Base-by-base conservation (phyloP, 2,797 vertebrate genomes). In the Enteromius trimaculatus region DNA sequence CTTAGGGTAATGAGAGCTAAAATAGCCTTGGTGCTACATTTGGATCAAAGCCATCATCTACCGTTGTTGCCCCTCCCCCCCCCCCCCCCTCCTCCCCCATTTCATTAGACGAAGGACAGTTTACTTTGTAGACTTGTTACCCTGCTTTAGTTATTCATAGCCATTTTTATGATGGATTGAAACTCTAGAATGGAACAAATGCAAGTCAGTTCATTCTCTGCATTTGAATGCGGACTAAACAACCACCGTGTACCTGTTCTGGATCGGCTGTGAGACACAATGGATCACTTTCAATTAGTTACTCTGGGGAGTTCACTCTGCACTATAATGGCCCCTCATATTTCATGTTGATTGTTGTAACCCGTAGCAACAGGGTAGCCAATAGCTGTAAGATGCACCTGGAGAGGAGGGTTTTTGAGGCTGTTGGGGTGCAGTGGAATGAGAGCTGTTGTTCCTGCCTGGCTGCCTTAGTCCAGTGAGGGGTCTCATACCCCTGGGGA, bases 1-100 rank as follows among this genome's bases (percentile, higher is more conserved):
- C 91, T 90, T 89, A 85, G 92, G 93, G 94, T 95, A 95, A 95
- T 95, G 95, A 93, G 90, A 93, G 90, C 92, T 95, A 94, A 95
- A 95, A 95, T 95, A 91, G 90, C 91, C 90, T 92, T 88, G 88
- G 84, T 90, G 88, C 92, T 87, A 87, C 79, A 88, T 81, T 91
- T 86, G 84, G 85, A 84, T 89, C 87, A 39, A 84, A 92, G 91
- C 88, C 88, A 92, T 87, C 88, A 92, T 86, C 80, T 71, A 84
- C 77, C 14, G 21, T 83, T 83, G 74, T 77, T 60, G 39, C 88
- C 86, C 83, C 1, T 14, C 62, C 9, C 55, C 55, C 2, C 83
- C 1, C 26, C 62, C 9, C 55, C 55, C 2, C 37, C 55, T 14
- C 23, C n/a, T 29, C 26, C 26, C 60, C 86, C 86, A 89, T 92